Evolutionary conservation across 1,140 invertebrate genomes (phyloP), one percentile per base, ranked within the genome.

Genomic region (Cotesia vestalis): DNA sequence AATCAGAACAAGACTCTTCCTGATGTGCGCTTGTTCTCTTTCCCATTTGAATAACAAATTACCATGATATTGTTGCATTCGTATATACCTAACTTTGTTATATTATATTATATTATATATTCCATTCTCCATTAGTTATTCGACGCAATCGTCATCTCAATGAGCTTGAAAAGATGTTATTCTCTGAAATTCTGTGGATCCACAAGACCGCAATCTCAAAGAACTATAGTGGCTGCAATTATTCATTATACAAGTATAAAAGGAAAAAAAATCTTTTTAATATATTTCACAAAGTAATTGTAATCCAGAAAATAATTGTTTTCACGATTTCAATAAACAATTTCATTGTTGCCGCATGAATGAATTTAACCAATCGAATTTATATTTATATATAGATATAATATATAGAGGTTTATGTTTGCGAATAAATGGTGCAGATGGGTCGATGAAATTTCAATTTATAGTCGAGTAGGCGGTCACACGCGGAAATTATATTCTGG

Each of bases 391-490:
- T 11, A 55, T 68, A 36, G 35, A 11, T 66, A 35, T 20, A n/a
- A 53, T 38, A 5, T n/a, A 57, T 46, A 55, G 63, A 63, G 34
- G 40, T 40, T 9, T 51, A 14, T 46, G 51, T 34, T 53, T 34
- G 36, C 62, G 11, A 55, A 38, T 52, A 55, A 67, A 52, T 11
- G 34, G 51, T 38, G 20, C 55, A n/a, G 34, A 46, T 11, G 12
- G 27, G 60, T 70, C 69, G 51, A 63, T 63, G 52, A 59, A 38
- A 71, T 66, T 71, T 66, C 51, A 71, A 71, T 71, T 71, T 71
- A 71, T 71, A 20, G 52, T 36, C 17, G 6, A 40, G 60, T 36
- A 40, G 38, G 12, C 27, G 34, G 12, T 12, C 38, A 27, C 59
- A 4, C 6, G 27, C 60, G 55, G 57, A 12, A 69, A 69, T 69